Percentiles rank a stretch among this genome's conserved stretches.
These are phyloP conservation scores for Urocolius indicus DNA, from an alignment of 2,113 vertebrate species.

Conservation along the genomic window DNA sequence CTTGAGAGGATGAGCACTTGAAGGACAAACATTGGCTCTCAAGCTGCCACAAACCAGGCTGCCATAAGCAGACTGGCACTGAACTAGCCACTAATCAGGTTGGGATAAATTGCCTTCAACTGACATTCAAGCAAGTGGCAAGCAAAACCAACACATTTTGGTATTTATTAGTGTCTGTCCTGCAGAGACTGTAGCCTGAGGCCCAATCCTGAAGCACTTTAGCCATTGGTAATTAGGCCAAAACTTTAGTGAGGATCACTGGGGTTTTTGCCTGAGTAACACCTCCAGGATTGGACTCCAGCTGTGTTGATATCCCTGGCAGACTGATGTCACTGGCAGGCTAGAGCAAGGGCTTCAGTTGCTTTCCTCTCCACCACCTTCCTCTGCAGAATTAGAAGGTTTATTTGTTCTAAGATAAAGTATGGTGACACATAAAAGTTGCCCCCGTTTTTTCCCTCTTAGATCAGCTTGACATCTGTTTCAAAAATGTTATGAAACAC, in stretches of 20 bases:
- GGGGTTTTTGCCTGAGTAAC: not conserved
- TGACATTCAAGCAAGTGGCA: slow-evolving; percentile 9
- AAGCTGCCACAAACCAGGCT: not conserved
- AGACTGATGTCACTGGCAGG: not conserved
- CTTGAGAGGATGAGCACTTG: not conserved
- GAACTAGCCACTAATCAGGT: slow-evolving; percentile 75
- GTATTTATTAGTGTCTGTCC: fast-evolving
- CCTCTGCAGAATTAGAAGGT: slow-evolving; percentile 1
- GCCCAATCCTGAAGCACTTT: not conserved
- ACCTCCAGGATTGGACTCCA: not conserved
- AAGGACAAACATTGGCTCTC: slow-evolving; percentile 25
- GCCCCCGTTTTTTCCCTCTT: slow-evolving; percentile 6
- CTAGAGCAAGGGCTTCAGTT: slow-evolving; percentile 32
- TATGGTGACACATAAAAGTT: slow-evolving; percentile 15
- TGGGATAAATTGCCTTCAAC: slow-evolving; percentile 70
- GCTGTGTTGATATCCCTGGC: slow-evolving; percentile 46
- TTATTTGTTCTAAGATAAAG: slow-evolving; percentile 71
- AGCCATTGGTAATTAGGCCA: not conserved
- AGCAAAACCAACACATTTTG: not conserved
- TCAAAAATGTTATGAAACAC: slow-evolving; percentile 73
- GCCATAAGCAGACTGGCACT: slow-evolving; percentile 38
- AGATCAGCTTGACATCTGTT: slow-evolving; percentile 59
- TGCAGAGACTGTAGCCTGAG: not conserved
- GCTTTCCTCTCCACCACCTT: slow-evolving; percentile 27
- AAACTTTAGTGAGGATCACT: not conserved